Evolutionary conservation across 2,113 vertebrate genomes (phyloP), one percentile per base, ranked within the genome.

Genomic region (Callorhinus ursinus): DNA sequence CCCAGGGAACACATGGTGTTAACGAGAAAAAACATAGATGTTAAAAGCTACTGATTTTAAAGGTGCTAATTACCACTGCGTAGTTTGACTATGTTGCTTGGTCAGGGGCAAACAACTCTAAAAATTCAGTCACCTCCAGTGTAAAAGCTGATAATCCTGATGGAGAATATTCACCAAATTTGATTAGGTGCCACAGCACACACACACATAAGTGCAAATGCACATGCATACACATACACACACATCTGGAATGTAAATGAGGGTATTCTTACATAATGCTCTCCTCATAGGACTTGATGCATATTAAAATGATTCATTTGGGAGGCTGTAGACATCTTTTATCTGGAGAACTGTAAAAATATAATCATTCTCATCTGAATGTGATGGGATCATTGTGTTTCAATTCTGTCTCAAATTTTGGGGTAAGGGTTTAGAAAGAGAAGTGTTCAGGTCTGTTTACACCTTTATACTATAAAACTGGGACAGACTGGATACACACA

Each of bases 381-480:
- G 24, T 36, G 15, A 46, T 65, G 46, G 4, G 8, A 39, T 77
- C 9, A 92, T 61, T 90, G 9, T 69, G 3, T 2, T 81, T 93
- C n/a, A 89, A 69, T 42, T 61, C 36, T 87, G 22, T 31, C 22
- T 91, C 21, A 90, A 96, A 96, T 65, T 96, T 49, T 28, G 7
- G 42, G 28, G 24, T 84, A 63, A 93, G 10, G 33, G 53, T 95
- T 96, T 90, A 1, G 16, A 88, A 87, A 95, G 65, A 39, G 59
- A 93, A 81, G 74, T 65, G 13, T 61, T 71, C 71, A 22, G n/a
- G 7, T 74, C 7, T 86, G 18, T 95, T 97, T 89, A 74, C 2
- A 95, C n/a, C 67, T 88, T 92, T 96, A 7, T 92, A 18, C 11
- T 84, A 21, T 87, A 19, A 87, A 93, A 72, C 49, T 89, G 16